These are phyloP conservation scores for Larimichthys crocea DNA, from an alignment of 2,113 vertebrate genomes.

Conservation along the genomic window DNA sequence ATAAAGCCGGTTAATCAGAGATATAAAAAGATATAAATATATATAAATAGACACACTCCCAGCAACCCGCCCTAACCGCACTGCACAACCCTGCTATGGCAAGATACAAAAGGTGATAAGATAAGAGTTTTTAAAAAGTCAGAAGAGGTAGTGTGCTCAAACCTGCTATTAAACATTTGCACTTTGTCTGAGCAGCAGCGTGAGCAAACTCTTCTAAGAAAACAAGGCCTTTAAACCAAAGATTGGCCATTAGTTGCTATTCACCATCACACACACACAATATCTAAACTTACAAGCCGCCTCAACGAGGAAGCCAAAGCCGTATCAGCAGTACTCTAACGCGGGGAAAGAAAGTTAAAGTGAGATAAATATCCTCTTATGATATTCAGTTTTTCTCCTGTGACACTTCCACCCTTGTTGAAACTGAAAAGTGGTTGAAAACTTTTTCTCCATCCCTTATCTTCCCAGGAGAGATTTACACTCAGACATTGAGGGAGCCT, in stretches of 20 bases:
- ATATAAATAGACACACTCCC: too few species aligned
- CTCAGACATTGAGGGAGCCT: constrained; percentile 40
- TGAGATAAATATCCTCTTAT: constrained; percentile 56
- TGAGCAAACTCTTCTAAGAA: neutral
- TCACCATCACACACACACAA: neutral
- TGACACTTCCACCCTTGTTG: constrained; percentile 47
- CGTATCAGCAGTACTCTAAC: constrained; percentile 10
- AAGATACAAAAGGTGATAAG: too few species aligned
- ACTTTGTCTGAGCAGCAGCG: neutral
- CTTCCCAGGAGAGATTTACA: constrained; percentile 61
- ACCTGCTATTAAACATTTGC: too few species aligned
- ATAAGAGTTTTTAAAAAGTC: too few species aligned
- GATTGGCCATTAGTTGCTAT: constrained; percentile 11
- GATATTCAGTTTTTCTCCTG: constrained; percentile 31
- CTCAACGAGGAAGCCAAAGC: constrained; percentile 15
- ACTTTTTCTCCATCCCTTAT: constrained; percentile 69
- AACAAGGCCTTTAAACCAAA: constrained; percentile 11
- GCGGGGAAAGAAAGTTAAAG: constrained; percentile 33
- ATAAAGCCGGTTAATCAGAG: too few species aligned
- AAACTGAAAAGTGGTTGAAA: constrained; percentile 64
- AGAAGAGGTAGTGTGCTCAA: too few species aligned
- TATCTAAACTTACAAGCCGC: neutral
- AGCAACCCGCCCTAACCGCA: too few species aligned
- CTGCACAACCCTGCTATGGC: too few species aligned
- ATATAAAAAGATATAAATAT: too few species aligned